These are phyloP conservation scores for Baccha elongata DNA, from an alignment of 2,888 invertebrate species.

Conservation along the genomic window DNA sequence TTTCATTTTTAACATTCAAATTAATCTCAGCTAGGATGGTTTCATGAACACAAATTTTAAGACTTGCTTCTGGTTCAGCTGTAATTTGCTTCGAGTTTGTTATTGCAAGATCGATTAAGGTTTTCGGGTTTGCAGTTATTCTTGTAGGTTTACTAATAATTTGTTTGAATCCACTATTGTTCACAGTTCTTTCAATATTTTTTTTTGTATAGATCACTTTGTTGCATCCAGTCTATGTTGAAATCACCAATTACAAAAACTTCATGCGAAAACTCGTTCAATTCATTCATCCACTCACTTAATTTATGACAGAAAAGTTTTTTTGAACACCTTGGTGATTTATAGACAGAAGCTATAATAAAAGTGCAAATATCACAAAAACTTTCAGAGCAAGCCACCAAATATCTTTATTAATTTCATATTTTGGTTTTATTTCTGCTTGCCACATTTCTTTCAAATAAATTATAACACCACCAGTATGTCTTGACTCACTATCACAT, in stretches of 20 bases:
- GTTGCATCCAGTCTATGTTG: background rate
- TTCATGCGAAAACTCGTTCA: background rate
- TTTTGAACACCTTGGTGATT: background rate
- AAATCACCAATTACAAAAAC: background rate
- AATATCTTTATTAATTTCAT: background rate
- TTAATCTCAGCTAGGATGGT: background rate
- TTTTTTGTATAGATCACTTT: background rate
- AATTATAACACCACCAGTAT: too few species aligned
- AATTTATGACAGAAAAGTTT: constrained; percentile 8
- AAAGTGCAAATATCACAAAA: too few species aligned
- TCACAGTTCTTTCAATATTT: background rate
- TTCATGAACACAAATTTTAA: background rate
- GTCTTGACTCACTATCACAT: constrained; percentile 11
- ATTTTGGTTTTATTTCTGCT: background rate
- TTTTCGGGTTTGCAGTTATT: constrained; percentile 8
- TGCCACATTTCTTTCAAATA: constrained; percentile 2
- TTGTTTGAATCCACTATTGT: background rate
- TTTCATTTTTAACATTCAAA: background rate
- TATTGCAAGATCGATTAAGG: background rate
- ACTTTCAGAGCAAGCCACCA: constrained; percentile 13
- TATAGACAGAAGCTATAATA: background rate
- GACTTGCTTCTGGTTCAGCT: background rate
- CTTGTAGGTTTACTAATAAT: constrained; percentile 1
- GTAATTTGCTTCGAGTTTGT: background rate
- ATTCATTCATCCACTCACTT: background rate